Conservation (phyloP, 2,797 vertebrate species). For the Semotilus atromaculatus region DNA sequence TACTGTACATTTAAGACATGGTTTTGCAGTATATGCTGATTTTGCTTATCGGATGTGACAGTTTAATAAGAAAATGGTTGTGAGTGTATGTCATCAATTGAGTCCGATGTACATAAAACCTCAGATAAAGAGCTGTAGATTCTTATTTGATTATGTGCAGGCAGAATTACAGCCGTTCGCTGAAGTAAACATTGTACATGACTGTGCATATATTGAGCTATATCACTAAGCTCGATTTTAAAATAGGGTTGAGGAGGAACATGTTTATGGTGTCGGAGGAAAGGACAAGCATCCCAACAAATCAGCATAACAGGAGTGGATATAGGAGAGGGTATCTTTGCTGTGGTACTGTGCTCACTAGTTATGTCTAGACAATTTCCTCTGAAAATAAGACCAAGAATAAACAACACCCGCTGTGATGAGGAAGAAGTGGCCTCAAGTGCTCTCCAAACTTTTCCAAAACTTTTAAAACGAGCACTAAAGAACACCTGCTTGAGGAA, state of each 20-base stretch:
- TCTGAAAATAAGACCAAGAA: slow-evolving; percentile 20
- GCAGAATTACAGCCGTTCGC: slow-evolving; percentile 12
- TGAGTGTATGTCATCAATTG: slow-evolving; percentile 1
- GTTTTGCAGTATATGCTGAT: slow-evolving; percentile 11
- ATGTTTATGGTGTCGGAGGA: not conserved
- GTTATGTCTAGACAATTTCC: slow-evolving; percentile 6
- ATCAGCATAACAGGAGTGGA: not conserved
- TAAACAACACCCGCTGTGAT: slow-evolving; percentile 5
- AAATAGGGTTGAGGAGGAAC: not conserved
- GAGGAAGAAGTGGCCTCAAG: slow-evolving; percentile 1
- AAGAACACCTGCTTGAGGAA: slow-evolving; percentile 39
- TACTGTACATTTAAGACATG: slow-evolving; percentile 7
- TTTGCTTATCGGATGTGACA: slow-evolving; percentile 15
- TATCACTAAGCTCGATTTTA: not conserved
- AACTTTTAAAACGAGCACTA: slow-evolving; percentile 32
- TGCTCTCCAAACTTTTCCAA: slow-evolving; percentile 29
- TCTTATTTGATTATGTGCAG: slow-evolving; percentile 29
- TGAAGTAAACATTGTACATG: slow-evolving; percentile 36
- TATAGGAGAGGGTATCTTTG: not conserved
- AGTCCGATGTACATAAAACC: not conserved
- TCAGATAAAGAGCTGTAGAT: slow-evolving; percentile 4
- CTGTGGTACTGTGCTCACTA: not conserved
- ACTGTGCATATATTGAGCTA: slow-evolving; percentile 33
- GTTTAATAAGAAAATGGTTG: not conserved
- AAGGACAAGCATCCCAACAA: not conserved